Evolutionary conservation across 2,888 invertebrate species (phyloP).

Genomic region (Tolmerus cingulatus): DNA sequence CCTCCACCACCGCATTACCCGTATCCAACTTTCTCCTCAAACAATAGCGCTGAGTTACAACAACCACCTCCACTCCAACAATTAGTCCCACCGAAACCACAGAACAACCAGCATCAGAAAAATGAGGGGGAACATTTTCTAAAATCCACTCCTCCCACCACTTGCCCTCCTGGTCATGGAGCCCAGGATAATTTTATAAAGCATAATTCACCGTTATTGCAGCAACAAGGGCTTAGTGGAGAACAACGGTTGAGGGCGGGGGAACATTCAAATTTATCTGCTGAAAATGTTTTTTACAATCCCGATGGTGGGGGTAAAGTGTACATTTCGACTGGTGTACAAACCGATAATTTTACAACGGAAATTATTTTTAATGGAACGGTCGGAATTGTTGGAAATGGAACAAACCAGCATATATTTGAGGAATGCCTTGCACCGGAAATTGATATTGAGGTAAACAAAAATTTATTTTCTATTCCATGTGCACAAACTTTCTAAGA

Average conservation of each 20-base stretch:
- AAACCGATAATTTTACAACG: constrained; percentile 65
- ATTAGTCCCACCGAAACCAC: neutral
- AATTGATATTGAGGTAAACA: constrained; percentile 68
- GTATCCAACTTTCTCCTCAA: neutral
- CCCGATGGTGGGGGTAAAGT: neutral
- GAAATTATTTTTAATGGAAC: constrained; percentile 57
- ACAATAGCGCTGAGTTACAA: neutral
- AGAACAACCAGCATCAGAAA: neutral
- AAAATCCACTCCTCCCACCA: neutral
- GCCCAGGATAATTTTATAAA: neutral
- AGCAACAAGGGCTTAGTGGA: neutral
- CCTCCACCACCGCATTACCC: neutral
- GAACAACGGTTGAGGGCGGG: neutral
- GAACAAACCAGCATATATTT: constrained; percentile 63
- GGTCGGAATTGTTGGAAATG: constrained; percentile 54
- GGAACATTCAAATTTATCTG: too few relatives aligned
- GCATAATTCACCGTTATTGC: neutral
- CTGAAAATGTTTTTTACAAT: too few relatives aligned
- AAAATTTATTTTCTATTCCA: neutral
- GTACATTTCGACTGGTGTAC: constrained; percentile 61
- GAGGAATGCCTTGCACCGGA: constrained; percentile 67
- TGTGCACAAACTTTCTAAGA: too few relatives aligned
- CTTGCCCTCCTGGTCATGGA: neutral
- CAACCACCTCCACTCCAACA: neutral
- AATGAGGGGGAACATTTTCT: neutral